Percentiles rank a stretch among this genome's conserved stretches.
These are phyloP conservation scores for Xestia xanthographa DNA, from an alignment of 2,888 invertebrate genomes.

Conservation along the genomic window DNA sequence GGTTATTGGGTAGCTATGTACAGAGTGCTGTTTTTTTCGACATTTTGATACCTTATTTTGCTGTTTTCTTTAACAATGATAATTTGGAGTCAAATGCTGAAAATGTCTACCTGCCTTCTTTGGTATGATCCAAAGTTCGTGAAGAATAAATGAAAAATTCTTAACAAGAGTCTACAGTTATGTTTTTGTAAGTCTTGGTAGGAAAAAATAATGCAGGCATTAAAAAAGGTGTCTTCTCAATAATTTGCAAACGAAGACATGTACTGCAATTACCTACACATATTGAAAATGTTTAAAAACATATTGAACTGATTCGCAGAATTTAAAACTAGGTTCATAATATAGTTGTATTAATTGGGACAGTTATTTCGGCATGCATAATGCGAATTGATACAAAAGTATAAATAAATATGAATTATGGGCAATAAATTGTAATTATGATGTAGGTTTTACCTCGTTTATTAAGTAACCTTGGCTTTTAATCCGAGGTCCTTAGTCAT, in stretches of 20 bases:
- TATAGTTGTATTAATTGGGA: slow-evolving; percentile 15
- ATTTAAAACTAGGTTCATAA: not conserved
- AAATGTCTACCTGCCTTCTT: not conserved
- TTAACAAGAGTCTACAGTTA: not conserved
- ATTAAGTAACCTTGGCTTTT: slow-evolving; percentile 55
- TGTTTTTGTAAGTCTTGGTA: not conserved
- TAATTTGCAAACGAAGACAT: not conserved
- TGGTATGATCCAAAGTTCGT: not conserved
- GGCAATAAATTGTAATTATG: slow-evolving; percentile 53
- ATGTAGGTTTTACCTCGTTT: slow-evolving; percentile 36
- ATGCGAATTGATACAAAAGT: slow-evolving; percentile 31
- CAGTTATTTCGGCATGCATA: slow-evolving; percentile 18
- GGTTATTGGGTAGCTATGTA: slow-evolving; percentile 20
- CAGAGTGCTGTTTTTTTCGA: not conserved
- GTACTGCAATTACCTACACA: not conserved
- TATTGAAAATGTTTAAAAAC: not conserved
- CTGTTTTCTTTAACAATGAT: not conserved
- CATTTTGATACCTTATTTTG: not conserved
- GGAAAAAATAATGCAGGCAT: too few species aligned
- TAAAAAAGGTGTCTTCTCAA: not conserved
- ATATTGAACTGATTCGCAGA: slow-evolving; percentile 2
- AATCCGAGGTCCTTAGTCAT: slow-evolving; percentile 58
- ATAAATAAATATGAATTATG: slow-evolving; percentile 44
- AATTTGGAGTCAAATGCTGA: not conserved
- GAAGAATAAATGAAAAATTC: not conserved